Conservation (phyloP, 2,888 invertebrate species). For the Nowickia ferox region DNA sequence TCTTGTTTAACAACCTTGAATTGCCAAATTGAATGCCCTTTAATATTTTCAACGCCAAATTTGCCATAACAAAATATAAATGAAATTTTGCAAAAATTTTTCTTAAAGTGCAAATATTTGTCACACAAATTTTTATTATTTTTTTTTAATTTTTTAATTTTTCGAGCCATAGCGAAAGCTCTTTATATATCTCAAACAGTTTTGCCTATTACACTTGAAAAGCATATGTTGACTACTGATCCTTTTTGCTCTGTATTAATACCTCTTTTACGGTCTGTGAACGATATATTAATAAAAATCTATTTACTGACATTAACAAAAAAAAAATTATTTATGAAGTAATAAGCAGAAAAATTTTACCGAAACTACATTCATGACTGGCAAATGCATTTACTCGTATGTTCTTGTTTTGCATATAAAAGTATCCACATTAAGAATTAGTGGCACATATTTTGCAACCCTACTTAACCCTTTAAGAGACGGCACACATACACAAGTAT, state of each 20-base stretch:
- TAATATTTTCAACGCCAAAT: too few relatives aligned
- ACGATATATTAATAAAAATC: not conserved
- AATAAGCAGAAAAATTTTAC: slow-evolving; percentile 23
- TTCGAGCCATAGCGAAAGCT: not conserved
- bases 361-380: slow-evolving; percentile 22
- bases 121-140: not conserved
- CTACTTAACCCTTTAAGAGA: slow-evolving; percentile 8
- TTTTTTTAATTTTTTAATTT: not conserved
- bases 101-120: too few relatives aligned
- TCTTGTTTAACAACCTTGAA: too few relatives aligned
- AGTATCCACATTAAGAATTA: slow-evolving; percentile 31
- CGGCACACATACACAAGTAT: not conserved
- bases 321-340: slow-evolving; percentile 23
- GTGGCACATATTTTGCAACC: not conserved
- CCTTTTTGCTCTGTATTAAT: not conserved
- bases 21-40: too few relatives aligned
- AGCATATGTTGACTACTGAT: not conserved
- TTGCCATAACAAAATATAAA: too few relatives aligned
- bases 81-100: too few relatives aligned
- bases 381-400: slow-evolving; percentile 16
- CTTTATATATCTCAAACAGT: not conserved
- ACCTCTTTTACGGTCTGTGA: not conserved
- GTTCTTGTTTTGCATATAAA: slow-evolving; percentile 3
- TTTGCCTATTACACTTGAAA: not conserved
- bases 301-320: slow-evolving; percentile 1